A percentile compares a stretch with the other conserved stretches of the same genome.
Conservation (phyloP, 1,140 invertebrate species). For the Papilio machaon region DNA sequence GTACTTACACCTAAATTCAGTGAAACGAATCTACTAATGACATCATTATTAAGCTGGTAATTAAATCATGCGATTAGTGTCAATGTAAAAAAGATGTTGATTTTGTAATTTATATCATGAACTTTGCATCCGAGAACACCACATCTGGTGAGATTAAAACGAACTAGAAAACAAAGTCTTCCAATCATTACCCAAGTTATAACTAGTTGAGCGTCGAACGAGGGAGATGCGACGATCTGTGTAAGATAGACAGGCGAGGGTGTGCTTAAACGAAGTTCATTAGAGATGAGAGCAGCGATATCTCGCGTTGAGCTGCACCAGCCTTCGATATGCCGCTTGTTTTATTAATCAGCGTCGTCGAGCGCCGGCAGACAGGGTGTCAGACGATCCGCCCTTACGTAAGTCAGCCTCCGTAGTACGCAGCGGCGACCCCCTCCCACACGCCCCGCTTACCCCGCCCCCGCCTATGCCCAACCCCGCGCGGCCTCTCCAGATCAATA, state of each 20-base stretch:
- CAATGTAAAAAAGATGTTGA: background rate
- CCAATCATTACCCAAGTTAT: slow-evolving; percentile 13
- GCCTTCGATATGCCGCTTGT: slow-evolving; percentile 57
- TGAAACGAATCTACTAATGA: no score
- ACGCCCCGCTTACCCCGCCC: slow-evolving; percentile 39
- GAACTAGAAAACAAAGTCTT: slow-evolving; percentile 14
- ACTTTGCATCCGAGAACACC: background rate
- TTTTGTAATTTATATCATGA: background rate
- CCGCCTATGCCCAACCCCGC: slow-evolving; percentile 36
- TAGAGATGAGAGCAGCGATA: slow-evolving; percentile 61
- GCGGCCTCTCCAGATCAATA: slow-evolving; percentile 78
- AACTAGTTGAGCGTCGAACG: slow-evolving; percentile 24
- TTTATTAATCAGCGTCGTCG: slow-evolving; percentile 75
- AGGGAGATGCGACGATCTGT: slow-evolving; percentile 13
- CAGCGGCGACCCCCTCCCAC: slow-evolving; percentile 49
- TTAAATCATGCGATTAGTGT: background rate
- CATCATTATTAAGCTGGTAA: background rate
- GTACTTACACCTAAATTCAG: no score
- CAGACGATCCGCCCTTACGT: slow-evolving; percentile 77
- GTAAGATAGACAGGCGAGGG: slow-evolving; percentile 13
- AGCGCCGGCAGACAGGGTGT: slow-evolving; percentile 69
- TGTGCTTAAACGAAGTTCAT: slow-evolving; percentile 54
- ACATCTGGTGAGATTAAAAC: background rate
- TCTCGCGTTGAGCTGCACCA: slow-evolving; percentile 55
- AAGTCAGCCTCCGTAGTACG: slow-evolving; percentile 78